Percentiles rank a stretch among this genome's conserved stretches.
These are phyloP conservation scores for Caenorhabditis tropicalis DNA, from an alignment of 1,140 invertebrate species.

Conservation along the genomic window DNA sequence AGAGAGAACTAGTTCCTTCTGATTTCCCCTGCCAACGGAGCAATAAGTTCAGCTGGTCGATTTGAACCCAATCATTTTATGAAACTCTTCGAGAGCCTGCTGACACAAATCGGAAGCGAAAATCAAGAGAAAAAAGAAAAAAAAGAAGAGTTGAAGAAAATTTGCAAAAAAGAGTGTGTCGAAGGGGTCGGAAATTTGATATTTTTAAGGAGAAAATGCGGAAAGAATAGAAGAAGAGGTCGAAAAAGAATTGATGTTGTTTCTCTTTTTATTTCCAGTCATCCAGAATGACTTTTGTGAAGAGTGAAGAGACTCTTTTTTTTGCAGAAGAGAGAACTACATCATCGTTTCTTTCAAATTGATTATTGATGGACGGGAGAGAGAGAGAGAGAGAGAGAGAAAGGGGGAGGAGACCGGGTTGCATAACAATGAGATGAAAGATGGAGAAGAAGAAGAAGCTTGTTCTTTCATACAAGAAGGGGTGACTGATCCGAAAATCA, in stretches of 20 bases:
- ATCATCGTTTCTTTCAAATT: slow-evolving; percentile 5
- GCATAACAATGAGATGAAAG: slow-evolving; percentile 7
- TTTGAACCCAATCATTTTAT: no score
- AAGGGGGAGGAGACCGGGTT: neutral
- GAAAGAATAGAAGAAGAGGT: neutral
- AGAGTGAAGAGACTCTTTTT: no score
- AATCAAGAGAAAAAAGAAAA: neutral
- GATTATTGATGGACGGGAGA: slow-evolving; percentile 22
- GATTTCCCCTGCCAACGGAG: no score
- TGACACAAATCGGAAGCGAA: neutral
- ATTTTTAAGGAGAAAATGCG: neutral
- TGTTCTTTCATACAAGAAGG: neutral
- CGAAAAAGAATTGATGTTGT: neutral
- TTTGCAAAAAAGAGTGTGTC: neutral
- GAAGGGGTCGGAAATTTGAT: neutral
- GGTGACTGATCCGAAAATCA: neutral
- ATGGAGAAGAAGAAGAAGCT: neutral
- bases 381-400: neutral
- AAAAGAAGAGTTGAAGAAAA: neutral
- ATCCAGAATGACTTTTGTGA: no score
- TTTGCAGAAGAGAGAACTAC: neutral
- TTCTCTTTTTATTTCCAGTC: neutral
- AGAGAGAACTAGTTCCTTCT: no score
- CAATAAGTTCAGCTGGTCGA: neutral
- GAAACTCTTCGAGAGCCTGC: no score